Base-by-base conservation (phyloP, 1,140 invertebrate species). In the Camponotus floridanus region DNA sequence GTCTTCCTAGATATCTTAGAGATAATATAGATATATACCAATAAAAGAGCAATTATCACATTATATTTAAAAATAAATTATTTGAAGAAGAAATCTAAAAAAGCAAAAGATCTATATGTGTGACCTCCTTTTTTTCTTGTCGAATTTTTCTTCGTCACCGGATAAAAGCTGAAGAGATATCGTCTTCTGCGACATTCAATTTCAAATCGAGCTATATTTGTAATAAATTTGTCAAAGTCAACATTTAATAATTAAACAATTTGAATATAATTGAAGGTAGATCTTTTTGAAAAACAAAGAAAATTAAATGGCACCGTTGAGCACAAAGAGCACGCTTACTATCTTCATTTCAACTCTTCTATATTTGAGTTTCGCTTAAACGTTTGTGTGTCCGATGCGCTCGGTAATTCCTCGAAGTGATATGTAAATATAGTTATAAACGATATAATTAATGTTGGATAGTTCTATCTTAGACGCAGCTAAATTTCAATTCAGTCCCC, bases 371-470 rank as follows among this genome's bases (percentile, higher is more conserved):
- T 81, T 83, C 26, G 39, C 55, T 81, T 70, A 57, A 70, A 59
- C 6, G 39, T 76, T 81, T 81, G 51, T 57, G 33, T 74, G 39
- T 83, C 68, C 68, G 79, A 74, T 59, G 39, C 79, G 79, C 55
- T 62, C 55, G 79, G 55, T 74, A 83, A 83, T 61, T 83, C 68
- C 68, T 83, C 68, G 68, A 73, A 83, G 68, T 83, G 55, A 83
- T 83, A 83, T 71, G 42, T 74, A 51, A 31, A 74, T 67, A 83
- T 74, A 73, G 39, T 81, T 81, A 81, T 73, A 81, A 83, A 39
- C 48, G 55, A 74, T 13, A 81, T 73, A 73, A 74, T 83, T 83
- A 83, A 74, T 62, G 79, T 83, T 83, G 68, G 36, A 61, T 83
- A 59, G 68, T 83, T 74, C 68, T 80, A 21, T 80, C 64, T 73